phyloP scores from a whole-genome alignment of 2,797 vertebrate genomes.

The Euphonia xanthogaster region DNA sequence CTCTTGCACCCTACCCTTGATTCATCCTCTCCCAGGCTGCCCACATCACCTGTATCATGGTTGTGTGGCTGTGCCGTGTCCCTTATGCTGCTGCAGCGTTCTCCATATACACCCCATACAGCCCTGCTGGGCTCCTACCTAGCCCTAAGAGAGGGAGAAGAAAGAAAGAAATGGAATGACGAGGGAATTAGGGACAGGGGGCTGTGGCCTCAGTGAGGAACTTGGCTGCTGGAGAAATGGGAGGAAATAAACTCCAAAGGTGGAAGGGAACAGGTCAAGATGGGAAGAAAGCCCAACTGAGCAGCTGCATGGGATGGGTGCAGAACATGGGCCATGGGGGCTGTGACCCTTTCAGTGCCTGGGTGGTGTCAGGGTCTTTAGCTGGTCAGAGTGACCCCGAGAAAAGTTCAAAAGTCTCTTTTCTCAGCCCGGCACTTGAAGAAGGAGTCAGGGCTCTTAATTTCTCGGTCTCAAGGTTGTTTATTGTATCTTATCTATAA shows the following conservation, averaged over 20 bases:
- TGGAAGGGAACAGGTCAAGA: not conserved
- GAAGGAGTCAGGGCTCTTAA: too few species aligned
- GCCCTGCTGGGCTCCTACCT: not conserved
- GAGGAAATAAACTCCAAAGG: not conserved
- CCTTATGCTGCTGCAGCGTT: not conserved
- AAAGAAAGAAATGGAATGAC: not conserved
- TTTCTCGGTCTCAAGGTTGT: too few species aligned
- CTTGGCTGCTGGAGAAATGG: not conserved
- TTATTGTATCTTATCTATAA: too few species aligned
- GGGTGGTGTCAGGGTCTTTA: too few species aligned
- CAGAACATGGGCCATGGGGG: not conserved
- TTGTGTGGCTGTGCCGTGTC: rapidly evolving
- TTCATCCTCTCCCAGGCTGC: not conserved
- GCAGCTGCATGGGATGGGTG: not conserved
- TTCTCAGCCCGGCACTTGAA: too few species aligned
- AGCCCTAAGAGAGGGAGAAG: not conserved
- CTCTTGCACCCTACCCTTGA: not conserved
- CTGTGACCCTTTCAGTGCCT: not conserved
- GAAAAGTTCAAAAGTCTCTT: too few species aligned
- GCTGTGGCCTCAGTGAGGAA: not conserved
- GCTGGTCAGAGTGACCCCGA: too few species aligned
- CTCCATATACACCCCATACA: not conserved
- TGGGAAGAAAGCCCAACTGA: not conserved
- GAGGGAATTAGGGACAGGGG: not conserved
- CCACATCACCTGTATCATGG: not conserved